Percentiles rank a stretch among this genome's conserved stretches.
These are phyloP conservation scores for Notocelia uddmanniana DNA, from an alignment of 2,888 invertebrate genomes.

Conservation along the genomic window DNA sequence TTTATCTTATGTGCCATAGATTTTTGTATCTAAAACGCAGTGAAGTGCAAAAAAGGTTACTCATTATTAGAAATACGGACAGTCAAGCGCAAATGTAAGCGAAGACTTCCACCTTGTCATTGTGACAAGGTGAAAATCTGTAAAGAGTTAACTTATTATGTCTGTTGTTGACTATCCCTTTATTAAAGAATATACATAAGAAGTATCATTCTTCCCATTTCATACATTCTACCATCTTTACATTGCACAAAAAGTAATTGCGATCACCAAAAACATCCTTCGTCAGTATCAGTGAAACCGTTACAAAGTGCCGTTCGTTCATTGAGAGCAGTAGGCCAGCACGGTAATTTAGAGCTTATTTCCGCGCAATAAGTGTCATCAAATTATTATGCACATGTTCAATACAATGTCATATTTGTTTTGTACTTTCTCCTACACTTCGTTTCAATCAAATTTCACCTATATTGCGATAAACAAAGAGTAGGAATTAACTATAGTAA, in stretches of 20 bases:
- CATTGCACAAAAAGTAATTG: neutral
- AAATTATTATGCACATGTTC: conserved; percentile 14
- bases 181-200: too few species aligned
- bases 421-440: conserved; percentile 20
- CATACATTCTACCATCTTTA: too few species aligned
- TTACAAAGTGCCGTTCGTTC: conserved; percentile 12
- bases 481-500: neutral
- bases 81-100: too few species aligned
- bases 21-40: too few species aligned
- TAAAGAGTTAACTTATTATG: too few species aligned
- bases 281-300: neutral
- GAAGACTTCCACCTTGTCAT: too few species aligned
- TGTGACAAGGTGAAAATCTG: too few species aligned
- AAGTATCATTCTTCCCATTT: too few species aligned
- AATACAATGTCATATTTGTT: conserved; percentile 23
- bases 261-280: conserved; percentile 1
- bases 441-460: neutral
- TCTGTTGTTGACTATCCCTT: too few species aligned
- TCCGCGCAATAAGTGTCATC: conserved; percentile 17
- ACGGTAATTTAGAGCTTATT: conserved; percentile 17
- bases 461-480: neutral
- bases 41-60: too few species aligned
- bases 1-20: too few species aligned
- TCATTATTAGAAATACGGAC: too few species aligned
- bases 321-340: conserved; percentile 18